Conservation (phyloP, 1,140 invertebrate genomes). For the Drosophila takahashii region DNA sequence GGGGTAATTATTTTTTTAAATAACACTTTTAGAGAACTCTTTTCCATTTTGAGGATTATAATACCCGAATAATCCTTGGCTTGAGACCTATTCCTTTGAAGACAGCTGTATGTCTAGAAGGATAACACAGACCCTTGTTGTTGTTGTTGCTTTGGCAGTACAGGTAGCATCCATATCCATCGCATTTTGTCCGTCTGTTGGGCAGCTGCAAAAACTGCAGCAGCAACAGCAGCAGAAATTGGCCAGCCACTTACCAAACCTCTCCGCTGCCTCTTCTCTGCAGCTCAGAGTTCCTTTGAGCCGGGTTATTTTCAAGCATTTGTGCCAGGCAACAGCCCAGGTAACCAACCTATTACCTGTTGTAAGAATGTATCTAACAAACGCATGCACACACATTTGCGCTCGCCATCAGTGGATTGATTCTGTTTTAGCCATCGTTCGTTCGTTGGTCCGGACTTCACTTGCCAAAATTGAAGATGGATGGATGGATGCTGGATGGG, state of each 20-base stretch:
- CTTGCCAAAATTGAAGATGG: conserved; percentile 42
- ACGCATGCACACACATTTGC: conserved; percentile 22
- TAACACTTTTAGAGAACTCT: neutral
- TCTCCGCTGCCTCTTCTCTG: conserved; percentile 4
- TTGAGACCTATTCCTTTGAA: neutral
- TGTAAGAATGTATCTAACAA: conserved; percentile 71
- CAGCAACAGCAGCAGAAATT: conserved; percentile 42
- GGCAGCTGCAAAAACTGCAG: conserved; percentile 53
- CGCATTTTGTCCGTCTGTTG: conserved; percentile 33
- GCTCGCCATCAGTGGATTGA: conserved; percentile 19
- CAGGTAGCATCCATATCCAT: conserved; percentile 57
- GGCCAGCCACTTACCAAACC: conserved; percentile 46
- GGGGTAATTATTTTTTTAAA: neutral
- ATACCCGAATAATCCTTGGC: neutral
- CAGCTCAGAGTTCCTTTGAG: conserved; percentile 18
- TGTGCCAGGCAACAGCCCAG: conserved; percentile 31
- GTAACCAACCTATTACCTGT: conserved; percentile 62
- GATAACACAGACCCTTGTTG: conserved; percentile 22
- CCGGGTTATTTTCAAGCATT: conserved; percentile 64
- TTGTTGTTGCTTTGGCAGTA: conserved; percentile 11
- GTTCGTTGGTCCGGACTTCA: neutral
- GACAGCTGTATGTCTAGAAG: conserved; percentile 20
- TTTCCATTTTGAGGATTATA: neutral
- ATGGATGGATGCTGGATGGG: conserved; percentile 18
- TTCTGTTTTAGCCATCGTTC: conserved; percentile 12